Conservation (phyloP, 2,797 vertebrate genomes). For the Brachymystax lenok region DNA sequence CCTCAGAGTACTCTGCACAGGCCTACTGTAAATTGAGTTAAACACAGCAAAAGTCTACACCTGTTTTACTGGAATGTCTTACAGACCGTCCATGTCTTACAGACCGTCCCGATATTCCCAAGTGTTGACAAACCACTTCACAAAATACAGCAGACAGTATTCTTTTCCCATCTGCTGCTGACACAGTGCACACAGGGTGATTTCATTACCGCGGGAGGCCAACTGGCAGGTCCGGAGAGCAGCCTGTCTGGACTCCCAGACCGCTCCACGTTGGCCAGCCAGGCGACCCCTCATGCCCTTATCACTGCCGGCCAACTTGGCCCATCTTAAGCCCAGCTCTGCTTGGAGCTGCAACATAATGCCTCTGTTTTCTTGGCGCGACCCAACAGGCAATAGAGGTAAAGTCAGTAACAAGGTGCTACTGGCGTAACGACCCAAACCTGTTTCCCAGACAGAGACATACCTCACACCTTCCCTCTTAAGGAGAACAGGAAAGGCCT, state of each 20-base stretch:
- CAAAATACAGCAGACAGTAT: constrained; percentile 30
- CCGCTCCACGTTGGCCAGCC: constrained; percentile 20
- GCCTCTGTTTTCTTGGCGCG: constrained; percentile 57
- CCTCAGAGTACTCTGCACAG: constrained; percentile 6
- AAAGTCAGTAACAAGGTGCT: constrained; percentile 61
- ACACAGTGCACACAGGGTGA: constrained; percentile 34
- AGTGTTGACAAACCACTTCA: constrained; percentile 50
- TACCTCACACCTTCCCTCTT: constrained; percentile 57
- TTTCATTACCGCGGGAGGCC: constrained; percentile 42
- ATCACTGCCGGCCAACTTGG: constrained; percentile 5
- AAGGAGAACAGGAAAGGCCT: constrained; percentile 36
- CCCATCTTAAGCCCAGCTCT: background rate
- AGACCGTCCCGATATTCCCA: constrained; percentile 22
- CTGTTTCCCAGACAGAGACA: constrained; percentile 58
- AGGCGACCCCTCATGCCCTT: constrained; percentile 29
- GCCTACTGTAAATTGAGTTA: constrained; percentile 34
- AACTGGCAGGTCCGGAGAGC: constrained; percentile 40
- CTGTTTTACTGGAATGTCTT: constrained; percentile 25
- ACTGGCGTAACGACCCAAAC: constrained; percentile 57
- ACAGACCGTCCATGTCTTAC: constrained; percentile 19
- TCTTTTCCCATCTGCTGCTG: constrained; percentile 48
- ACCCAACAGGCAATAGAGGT: constrained; percentile 45
- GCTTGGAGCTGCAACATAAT: background rate
- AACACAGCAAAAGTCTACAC: constrained; percentile 12
- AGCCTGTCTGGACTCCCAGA: constrained; percentile 22